Conservation (phyloP, 2,113 vertebrate genomes). For the Tenrec ecaudatus region DNA sequence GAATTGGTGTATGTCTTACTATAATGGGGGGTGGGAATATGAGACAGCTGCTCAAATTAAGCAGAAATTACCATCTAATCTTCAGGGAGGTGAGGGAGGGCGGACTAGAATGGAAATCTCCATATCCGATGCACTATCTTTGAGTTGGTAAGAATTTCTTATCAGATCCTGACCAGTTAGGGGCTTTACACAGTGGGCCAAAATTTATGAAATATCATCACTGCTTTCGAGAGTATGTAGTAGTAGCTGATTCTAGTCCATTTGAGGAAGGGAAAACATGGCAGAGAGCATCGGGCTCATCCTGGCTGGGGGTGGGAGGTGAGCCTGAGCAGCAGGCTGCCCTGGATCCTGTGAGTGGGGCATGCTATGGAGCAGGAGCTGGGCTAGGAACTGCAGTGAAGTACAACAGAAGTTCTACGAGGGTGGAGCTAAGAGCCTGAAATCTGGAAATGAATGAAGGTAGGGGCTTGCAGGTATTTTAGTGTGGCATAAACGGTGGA, state of each 20-base stretch:
- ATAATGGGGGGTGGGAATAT: background rate
- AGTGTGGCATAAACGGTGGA: background rate
- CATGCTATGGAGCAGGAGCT: background rate
- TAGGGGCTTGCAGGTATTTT: background rate
- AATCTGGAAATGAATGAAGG: slow-evolving; percentile 15
- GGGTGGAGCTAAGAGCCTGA: background rate
- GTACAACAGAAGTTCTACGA: slow-evolving; percentile 29
- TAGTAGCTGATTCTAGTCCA: background rate
- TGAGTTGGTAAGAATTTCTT: background rate
- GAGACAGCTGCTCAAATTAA: slow-evolving; percentile 49
- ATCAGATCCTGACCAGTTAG: background rate
- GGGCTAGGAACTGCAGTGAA: background rate
- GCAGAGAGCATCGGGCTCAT: background rate
- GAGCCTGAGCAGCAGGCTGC: background rate
- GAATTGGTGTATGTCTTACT: too few relatives aligned
- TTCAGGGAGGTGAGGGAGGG: background rate
- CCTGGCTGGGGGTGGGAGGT: background rate
- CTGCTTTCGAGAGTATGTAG: background rate
- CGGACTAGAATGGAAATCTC: background rate
- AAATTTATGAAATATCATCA: background rate
- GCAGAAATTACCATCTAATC: background rate
- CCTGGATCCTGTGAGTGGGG: background rate
- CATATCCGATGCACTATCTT: background rate
- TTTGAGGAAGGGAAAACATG: background rate
- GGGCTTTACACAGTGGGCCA: background rate